phyloP scores from a whole-genome alignment of 2,888 invertebrate genomes.

The Watsonalla binaria region DNA sequence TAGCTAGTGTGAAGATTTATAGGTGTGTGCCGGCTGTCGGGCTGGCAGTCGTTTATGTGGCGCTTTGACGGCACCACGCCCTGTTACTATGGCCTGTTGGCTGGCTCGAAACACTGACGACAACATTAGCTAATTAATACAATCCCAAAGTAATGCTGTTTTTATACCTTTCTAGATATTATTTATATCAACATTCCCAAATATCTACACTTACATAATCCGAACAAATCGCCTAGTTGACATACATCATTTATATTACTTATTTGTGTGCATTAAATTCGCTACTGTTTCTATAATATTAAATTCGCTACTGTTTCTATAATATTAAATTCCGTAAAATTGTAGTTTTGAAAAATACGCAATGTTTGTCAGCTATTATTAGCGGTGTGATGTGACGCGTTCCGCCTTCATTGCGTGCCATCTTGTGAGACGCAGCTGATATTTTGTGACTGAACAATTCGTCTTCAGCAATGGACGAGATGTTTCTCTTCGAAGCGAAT shows the following conservation, averaged over 20 bases:
- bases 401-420: background rate
- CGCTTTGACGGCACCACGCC: slow-evolving; percentile 11
- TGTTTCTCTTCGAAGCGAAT: slow-evolving; percentile 5
- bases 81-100: slow-evolving; percentile 13
- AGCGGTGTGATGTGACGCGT: background rate
- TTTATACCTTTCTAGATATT: no score
- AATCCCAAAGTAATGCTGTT: no score
- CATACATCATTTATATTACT: no score
- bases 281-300: background rate
- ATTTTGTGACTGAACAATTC: background rate
- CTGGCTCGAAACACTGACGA: no score
- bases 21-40: slow-evolving; percentile 25
- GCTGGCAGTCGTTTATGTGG: slow-evolving; percentile 29
- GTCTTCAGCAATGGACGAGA: background rate
- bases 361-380: background rate
- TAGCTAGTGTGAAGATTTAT: slow-evolving; percentile 25
- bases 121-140: background rate
- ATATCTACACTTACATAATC: no score
- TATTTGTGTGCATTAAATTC: background rate
- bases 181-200: no score
- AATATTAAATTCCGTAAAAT: background rate
- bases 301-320: background rate
- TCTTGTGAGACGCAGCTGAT: background rate
- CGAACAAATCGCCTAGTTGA: no score
- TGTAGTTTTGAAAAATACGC: background rate